Base-by-base conservation (phyloP, 2,797 vertebrate genomes). In the Simalia tracyae region DNA sequence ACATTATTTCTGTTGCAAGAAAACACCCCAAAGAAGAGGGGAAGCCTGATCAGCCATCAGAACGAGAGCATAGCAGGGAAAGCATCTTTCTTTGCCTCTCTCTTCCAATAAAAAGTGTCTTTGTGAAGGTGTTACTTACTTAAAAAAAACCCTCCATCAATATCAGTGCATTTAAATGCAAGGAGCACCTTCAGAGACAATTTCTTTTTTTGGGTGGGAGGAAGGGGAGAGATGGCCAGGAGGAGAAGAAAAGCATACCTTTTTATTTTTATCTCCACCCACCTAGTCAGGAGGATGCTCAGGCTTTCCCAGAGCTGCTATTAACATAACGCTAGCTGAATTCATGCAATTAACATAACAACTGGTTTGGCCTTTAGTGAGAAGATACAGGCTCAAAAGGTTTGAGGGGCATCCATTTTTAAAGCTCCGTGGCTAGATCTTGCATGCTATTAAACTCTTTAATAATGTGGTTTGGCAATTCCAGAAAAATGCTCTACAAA, bases 401-500 rank as follows among this genome's bases (percentile, higher is more conserved):
- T n/a, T n/a, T 11, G 22, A 24, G 7, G 28, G 54, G 63, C 86
- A 50, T 31, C 54, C 24, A 26, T 64, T 93, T 64, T 93, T 93
- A 60, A 76, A 76, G 56, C 68, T 28, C 56, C 14, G 0, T 9
- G 14, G 56, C 11, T 31, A 91, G 10, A n/a, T 86, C 60, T 92
- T 63, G 14, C n/a, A 26, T 72, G 72, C 9, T 22, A 54, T 42
- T 90, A 19, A 36, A 84, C 0, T 59, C 24, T 72, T 95, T 90
- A 63, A 56, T 91, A 92, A 91, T 22, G 24, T 81, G 26, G n/a
- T 63, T 87, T 92, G 64, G 28, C 50, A 0, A 94, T 57, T 91
- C 4, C 64, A 59, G 56, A 28, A 93, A 86, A 54, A 84, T 10
- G 7, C 36, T 86, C 24, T 66, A 91, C 56, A 93, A 94, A 93